Base-by-base conservation (phyloP, 2,888 invertebrate species). In the Drosophila subquinaria region DNA sequence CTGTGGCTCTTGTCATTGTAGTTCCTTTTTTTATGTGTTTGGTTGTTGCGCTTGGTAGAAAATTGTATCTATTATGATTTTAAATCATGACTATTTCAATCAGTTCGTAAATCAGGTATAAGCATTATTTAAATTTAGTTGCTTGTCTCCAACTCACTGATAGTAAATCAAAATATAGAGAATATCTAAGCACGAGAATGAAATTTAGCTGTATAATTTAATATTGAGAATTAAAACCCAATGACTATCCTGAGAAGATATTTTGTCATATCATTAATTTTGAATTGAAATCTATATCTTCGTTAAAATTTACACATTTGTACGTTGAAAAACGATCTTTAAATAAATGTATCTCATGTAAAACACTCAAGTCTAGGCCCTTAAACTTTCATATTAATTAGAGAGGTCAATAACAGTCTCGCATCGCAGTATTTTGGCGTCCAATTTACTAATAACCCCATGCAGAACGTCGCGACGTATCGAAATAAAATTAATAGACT, bases 401-500 rank as follows among this genome's bases (percentile, higher is more conserved):
- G n/a, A 10, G n/a, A 50, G 38, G 8, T 43, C 52, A 52, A 43
- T 36, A 33, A 15, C 40, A 4, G 35, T 42, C 4, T 15, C 10
- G n/a, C 10, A 8, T 45, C 4, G 10, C 8, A n/a, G 23, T 13
- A 4, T 35, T 23, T 23, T 43, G 85, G 79, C 81, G 81, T 73
- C 85, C 88, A 89, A 85, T 89, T 88, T 85, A 55, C 86, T 87
- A 89, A 87, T 81, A 80, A 84, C 80, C 55, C 45, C 69, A 60
- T 60, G 53, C 55, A 60, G 15, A 45, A 36, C n/a, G 43, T 15
- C 38, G 17, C 20, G 47, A 48, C 45, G 74, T 50, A 66, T 55
- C 23, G 11, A 42, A 51, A 69, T 68, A 48, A 65, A 67, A 59
- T 35, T 56, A 48, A 48, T 36, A 33, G 17, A 17, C 4, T 51